phyloP scores from a whole-genome alignment of 2,888 invertebrate species.

The Yponomeuta evonymella region DNA sequence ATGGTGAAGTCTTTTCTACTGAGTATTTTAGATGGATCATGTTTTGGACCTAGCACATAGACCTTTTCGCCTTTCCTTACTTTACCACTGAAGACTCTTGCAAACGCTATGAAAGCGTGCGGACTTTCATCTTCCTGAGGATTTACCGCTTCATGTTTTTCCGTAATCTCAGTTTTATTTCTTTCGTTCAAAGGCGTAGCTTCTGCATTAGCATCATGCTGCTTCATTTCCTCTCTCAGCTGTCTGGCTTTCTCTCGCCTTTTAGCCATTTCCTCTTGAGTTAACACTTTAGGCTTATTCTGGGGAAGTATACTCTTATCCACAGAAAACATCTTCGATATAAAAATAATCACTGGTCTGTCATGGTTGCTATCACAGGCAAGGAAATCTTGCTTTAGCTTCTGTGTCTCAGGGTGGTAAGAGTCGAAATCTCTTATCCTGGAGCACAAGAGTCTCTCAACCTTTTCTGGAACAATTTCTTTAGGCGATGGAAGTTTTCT shows the following conservation, averaged over 20 bases:
- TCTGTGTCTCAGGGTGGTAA: conserved; percentile 81
- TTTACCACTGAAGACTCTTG: conserved; percentile 93
- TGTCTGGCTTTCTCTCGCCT: conserved; percentile 81
- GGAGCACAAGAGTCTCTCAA: conserved; percentile 88
- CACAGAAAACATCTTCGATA: conserved; percentile 94
- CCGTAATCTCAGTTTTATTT: conserved; percentile 25
- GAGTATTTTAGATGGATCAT: conserved; percentile 83
- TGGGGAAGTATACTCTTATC: conserved; percentile 85
- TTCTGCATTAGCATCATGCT: conserved; percentile 35
- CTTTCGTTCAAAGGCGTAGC: conserved; percentile 28
- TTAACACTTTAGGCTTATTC: conserved; percentile 86
- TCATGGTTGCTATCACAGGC: conserved; percentile 79
- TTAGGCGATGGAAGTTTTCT: conserved; percentile 88
- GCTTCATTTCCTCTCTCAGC: conserved; percentile 77
- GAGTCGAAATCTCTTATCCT: conserved; percentile 80
- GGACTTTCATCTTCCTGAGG: conserved; percentile 63
- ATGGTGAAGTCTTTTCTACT: conserved; percentile 53
- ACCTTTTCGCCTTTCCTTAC: conserved; percentile 85
- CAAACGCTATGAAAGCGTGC: conserved; percentile 91
- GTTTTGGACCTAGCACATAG: conserved; percentile 91
- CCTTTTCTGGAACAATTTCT: conserved; percentile 83
- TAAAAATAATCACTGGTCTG: conserved; percentile 83
- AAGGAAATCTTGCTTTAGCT: conserved; percentile 81
- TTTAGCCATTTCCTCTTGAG: conserved; percentile 81
- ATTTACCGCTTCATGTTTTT: conserved; percentile 59